A percentile compares a stretch with the other conserved stretches of the same genome.
Conservation (phyloP, 2,797 vertebrate genomes). For the Sandelia bainsii region DNA sequence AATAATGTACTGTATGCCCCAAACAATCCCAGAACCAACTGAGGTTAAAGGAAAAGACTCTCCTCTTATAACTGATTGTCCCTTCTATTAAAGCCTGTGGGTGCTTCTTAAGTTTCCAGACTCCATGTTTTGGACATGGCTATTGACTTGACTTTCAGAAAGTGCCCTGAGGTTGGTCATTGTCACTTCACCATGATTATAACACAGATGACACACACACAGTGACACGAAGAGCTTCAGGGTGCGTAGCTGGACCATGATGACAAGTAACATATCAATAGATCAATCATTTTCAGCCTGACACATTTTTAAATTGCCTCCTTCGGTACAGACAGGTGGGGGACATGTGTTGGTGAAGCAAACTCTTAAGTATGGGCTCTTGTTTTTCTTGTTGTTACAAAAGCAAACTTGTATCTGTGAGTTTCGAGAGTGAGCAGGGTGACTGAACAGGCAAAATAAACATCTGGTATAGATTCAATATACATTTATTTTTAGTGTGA, state of each 20-base stretch:
- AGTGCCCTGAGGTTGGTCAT: neutral
- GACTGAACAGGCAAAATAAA: neutral
- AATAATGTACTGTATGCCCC: neutral
- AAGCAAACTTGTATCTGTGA: neutral
- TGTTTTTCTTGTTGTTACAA: neutral
- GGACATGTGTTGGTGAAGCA: neutral
- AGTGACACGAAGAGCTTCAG: slow-evolving; percentile 34
- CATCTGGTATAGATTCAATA: too few species aligned
- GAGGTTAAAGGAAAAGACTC: neutral
- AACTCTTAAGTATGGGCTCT: neutral
- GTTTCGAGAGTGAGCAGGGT: neutral
- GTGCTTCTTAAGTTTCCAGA: neutral
- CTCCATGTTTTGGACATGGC: neutral
- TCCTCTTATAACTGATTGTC: neutral
- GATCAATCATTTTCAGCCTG: slow-evolving; percentile 47
- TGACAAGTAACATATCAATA: slow-evolving; percentile 47
- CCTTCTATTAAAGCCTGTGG: neutral
- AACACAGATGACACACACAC: slow-evolving; percentile 13
- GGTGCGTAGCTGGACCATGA: slow-evolving; percentile 31
- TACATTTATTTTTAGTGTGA: too few species aligned
- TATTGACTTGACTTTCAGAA: slow-evolving; percentile 5
- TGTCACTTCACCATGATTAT: slow-evolving; percentile 36
- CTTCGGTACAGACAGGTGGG: slow-evolving; percentile 3
- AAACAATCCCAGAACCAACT: neutral
- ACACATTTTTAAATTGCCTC: slow-evolving; percentile 7